Conservation (phyloP, 2,113 vertebrate species). For the Ariopsis seemanni region DNA sequence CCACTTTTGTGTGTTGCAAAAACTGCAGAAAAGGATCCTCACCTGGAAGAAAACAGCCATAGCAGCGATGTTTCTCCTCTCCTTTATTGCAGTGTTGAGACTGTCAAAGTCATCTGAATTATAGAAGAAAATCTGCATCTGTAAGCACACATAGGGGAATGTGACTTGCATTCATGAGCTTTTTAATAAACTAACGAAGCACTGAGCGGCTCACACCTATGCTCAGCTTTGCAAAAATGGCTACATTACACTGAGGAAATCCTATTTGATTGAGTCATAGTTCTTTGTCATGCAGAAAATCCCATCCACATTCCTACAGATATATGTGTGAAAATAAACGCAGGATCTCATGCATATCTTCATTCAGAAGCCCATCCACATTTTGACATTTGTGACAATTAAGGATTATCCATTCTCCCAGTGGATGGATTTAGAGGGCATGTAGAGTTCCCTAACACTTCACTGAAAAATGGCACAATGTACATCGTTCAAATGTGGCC, state of each 20-base stretch:
- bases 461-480: constrained; percentile 21
- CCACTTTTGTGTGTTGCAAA: background rate
- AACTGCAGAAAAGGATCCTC: constrained; percentile 20
- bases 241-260: constrained; percentile 26
- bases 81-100: constrained; percentile 87
- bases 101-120: constrained; percentile 98
- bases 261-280: constrained; percentile 30
- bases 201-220: constrained; percentile 29
- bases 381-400: constrained; percentile 52
- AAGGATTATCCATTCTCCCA: constrained; percentile 43
- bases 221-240: constrained; percentile 31
- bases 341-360: constrained; percentile 27
- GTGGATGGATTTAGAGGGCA: constrained; percentile 44
- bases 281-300: constrained; percentile 12
- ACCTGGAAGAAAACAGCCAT: constrained; percentile 98
- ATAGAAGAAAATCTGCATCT: constrained; percentile 99
- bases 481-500: constrained; percentile 37
- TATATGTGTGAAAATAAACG: constrained; percentile 11
- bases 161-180: constrained; percentile 29
- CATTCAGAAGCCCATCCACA: constrained; percentile 26
- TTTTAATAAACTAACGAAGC: constrained; percentile 42
- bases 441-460: constrained; percentile 32
- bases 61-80: constrained; percentile 89
- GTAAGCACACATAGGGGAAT: constrained; percentile 63
- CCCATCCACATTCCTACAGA: constrained; percentile 24